A percentile compares a stretch with the other conserved stretches of the same genome.
Evolutionary conservation across 2,113 vertebrate species (phyloP).

Genomic region (Cercocebus atys): DNA sequence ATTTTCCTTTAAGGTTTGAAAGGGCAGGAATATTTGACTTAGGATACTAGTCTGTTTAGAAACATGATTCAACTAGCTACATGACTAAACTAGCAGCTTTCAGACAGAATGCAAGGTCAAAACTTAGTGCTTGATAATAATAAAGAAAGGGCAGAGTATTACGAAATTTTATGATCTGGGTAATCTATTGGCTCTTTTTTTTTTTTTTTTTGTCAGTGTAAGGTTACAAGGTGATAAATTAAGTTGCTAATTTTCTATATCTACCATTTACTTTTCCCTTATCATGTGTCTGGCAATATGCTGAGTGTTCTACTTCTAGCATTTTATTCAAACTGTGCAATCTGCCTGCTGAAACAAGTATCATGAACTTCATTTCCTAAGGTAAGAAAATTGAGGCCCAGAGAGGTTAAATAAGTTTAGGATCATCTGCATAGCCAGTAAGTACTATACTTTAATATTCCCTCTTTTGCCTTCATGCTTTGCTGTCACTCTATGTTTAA

Average conservation of each 20-base stretch:
- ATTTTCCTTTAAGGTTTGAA: background rate
- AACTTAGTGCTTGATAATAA: background rate
- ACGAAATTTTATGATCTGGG: background rate
- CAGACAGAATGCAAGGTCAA: background rate
- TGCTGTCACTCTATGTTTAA: background rate
- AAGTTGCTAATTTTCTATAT: background rate
- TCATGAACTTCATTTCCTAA: background rate
- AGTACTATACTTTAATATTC: rapidly evolving
- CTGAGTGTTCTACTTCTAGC: background rate
- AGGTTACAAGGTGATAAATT: background rate
- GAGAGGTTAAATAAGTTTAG: background rate
- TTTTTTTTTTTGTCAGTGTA: background rate
- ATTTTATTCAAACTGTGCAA: background rate
- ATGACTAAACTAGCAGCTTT: background rate
- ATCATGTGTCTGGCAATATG: background rate
- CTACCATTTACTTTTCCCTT: background rate
- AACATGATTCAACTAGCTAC: background rate
- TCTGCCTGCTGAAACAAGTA: background rate
- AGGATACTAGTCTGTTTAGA: background rate
- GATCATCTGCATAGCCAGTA: background rate
- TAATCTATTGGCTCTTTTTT: background rate
- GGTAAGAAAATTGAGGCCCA: background rate
- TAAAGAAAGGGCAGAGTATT: background rate
- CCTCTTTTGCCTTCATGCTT: background rate
- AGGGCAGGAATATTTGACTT: background rate